These are phyloP conservation scores for Amphiduros pacificus DNA, from an alignment of 2,888 invertebrate genomes.

Conservation along the genomic window DNA sequence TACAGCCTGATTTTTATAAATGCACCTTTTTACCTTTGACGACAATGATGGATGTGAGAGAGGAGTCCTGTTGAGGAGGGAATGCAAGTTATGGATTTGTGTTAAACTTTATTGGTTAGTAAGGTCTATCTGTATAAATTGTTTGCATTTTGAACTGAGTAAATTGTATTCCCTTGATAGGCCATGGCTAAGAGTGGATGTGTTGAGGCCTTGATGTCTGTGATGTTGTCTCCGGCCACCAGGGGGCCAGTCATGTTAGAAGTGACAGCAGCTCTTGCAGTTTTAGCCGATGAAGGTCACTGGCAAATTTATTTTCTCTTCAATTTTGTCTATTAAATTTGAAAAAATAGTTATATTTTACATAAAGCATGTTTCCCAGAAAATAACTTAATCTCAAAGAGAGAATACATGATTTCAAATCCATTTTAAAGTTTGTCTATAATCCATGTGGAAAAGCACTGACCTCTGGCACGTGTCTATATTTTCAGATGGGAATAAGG, in stretches of 20 bases:
- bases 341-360: background rate
- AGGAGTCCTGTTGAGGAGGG: no score
- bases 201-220: constrained; percentile 38
- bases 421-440: background rate
- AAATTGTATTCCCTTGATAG: background rate
- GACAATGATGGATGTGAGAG: no score
- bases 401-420: no score
- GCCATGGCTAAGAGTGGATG: constrained; percentile 35
- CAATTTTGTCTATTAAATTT: background rate
- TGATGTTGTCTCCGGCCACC: constrained; percentile 35
- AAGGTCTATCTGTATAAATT: no score
- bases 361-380: no score
- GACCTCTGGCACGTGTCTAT: no score
- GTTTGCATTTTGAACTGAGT: no score
- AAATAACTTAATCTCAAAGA: no score
- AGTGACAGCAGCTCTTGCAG: constrained; percentile 47
- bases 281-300: constrained; percentile 50
- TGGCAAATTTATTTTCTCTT: background rate
- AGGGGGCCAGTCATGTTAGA: constrained; percentile 35
- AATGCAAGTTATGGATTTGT: no score
- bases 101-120: no score
- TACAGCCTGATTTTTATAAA: no score
- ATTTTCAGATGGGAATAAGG: constrained; percentile 4
- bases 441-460: background rate
- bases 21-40: no score